Percentiles rank a stretch among this genome's conserved stretches.
Evolutionary conservation across 1,140 invertebrate genomes (phyloP).

Genomic region (Bradysia coprophila): DNA sequence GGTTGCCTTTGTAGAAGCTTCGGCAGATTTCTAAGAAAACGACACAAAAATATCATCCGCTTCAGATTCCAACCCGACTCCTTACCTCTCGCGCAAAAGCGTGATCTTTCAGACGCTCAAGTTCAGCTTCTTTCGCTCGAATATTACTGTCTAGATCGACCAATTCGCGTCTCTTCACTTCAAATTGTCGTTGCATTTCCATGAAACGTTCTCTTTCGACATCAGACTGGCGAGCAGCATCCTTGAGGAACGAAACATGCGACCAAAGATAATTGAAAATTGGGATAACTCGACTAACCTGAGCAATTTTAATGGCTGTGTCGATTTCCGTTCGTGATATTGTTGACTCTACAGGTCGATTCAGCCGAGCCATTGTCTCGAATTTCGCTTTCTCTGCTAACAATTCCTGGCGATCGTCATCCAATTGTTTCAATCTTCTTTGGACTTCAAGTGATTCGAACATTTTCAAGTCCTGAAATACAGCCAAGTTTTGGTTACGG

Average conservation of each 20-base stretch:
- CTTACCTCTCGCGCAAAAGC: conserved; percentile 15
- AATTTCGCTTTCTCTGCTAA: conserved; percentile 23
- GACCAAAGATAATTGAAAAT: neutral
- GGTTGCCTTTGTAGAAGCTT: conserved; percentile 18
- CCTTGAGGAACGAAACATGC: conserved; percentile 7
- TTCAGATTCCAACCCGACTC: too few relatives aligned
- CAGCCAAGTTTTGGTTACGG: conserved; percentile 7
- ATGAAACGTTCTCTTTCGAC: conserved; percentile 23
- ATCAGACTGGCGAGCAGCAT: conserved; percentile 25
- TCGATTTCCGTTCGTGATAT: conserved; percentile 25
- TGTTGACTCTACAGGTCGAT: conserved; percentile 10
- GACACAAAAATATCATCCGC: too few relatives aligned
- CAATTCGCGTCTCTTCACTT: conserved; percentile 21
- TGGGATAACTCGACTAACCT: conserved; percentile 3
- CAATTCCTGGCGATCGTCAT: conserved; percentile 24
- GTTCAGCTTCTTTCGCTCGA: conserved; percentile 19
- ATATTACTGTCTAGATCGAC: conserved; percentile 22
- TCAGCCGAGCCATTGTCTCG: conserved; percentile 19
- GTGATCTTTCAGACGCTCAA: conserved; percentile 11
- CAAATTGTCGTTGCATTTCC: conserved; percentile 23
- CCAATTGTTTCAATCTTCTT: conserved; percentile 19
- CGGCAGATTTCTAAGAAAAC: conserved; percentile 7
- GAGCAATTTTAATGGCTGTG: conserved; percentile 26
- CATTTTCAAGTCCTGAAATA: conserved; percentile 20
- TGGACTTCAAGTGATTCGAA: conserved; percentile 24